Evolutionary conservation across 2,797 vertebrate genomes (phyloP).

Genomic region (Emydoidea blandingii): DNA sequence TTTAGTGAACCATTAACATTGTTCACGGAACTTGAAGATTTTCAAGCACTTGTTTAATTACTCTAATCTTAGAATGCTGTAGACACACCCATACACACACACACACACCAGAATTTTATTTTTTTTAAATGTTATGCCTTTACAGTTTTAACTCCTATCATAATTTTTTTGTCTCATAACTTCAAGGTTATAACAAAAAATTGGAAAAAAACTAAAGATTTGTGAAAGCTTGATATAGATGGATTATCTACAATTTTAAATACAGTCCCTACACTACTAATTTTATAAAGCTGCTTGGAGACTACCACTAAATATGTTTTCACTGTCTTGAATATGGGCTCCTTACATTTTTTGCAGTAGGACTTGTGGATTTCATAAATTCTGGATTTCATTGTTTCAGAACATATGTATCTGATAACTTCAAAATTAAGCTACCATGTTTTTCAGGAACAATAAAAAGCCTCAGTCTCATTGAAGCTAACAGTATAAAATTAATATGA

Average conservation of each 20-base stretch:
- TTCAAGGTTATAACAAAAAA: not conserved
- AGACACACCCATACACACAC: no score
- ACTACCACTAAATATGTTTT: not conserved
- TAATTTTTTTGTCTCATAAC: not conserved
- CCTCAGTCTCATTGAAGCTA: not conserved
- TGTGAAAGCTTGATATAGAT: not conserved
- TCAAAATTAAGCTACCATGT: not conserved
- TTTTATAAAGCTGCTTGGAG: not conserved
- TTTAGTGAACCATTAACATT: not conserved
- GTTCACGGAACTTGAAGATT: not conserved
- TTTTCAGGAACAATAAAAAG: not conserved
- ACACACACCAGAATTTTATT: no score
- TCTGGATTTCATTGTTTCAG: not conserved
- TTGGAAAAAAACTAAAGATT: not conserved
- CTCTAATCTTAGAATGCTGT: no score
- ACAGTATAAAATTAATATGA: fast-evolving
- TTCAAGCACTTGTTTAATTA: no score
- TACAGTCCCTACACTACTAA: not conserved
- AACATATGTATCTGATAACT: not conserved
- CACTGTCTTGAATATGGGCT: not conserved
- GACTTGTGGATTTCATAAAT: not conserved
- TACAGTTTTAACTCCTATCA: not conserved
- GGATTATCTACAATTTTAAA: not conserved
- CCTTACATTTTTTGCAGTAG: fast-evolving
- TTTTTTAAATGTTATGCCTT: not conserved